Evolutionary conservation across 2,888 invertebrate species (phyloP).

Genomic region (Dynastes maya): DNA sequence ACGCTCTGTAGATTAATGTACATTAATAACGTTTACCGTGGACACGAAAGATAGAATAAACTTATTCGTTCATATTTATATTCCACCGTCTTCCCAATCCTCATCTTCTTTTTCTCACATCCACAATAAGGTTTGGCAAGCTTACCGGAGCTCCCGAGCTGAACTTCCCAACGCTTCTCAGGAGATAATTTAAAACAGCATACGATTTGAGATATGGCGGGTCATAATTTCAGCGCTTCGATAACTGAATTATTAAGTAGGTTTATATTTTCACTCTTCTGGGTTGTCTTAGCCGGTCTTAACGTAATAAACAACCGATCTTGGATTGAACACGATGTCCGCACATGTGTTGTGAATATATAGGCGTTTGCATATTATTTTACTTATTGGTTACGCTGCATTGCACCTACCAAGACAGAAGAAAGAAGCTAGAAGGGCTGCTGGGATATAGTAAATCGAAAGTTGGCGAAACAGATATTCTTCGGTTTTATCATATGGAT

Average conservation of each 20-base stretch:
- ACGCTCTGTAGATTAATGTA: conserved; percentile 51
- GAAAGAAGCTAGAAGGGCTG: background rate
- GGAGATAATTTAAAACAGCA: conserved; percentile 52
- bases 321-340: too few species aligned
- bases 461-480: background rate
- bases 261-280: conserved; percentile 48
- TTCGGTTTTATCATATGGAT: background rate
- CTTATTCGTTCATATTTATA: conserved; percentile 53
- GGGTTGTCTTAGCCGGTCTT: background rate
- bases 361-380: conserved; percentile 1
- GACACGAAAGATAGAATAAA: conserved; percentile 51
- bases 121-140: conserved; percentile 5
- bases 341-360: background rate
- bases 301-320: conserved; percentile 31
- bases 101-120: background rate
- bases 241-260: conserved; percentile 54
- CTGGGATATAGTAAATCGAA: background rate
- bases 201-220: conserved; percentile 50
- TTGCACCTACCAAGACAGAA: background rate
- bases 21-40: conserved; percentile 55
- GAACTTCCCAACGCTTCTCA: conserved; percentile 2
- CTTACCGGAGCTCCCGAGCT: background rate
- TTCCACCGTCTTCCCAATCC: conserved; percentile 37
- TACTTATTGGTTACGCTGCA: background rate
- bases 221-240: conserved; percentile 51